Evolutionary conservation across 2,888 invertebrate genomes (phyloP).

Genomic region (Agrypnus murinus): DNA sequence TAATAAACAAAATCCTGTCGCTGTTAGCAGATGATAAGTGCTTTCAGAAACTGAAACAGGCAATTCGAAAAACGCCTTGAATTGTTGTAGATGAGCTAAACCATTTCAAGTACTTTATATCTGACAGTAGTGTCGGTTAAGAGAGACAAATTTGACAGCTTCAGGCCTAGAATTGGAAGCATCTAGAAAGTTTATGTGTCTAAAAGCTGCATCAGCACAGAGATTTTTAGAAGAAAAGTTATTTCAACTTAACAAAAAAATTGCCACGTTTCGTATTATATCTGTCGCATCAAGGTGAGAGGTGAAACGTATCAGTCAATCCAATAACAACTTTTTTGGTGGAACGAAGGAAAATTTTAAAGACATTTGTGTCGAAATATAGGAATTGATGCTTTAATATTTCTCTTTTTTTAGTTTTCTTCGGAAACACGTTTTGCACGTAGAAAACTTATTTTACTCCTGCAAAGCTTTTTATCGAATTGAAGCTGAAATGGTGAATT

Average conservation of each 20-base stretch:
- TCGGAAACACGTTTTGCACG: too few species aligned
- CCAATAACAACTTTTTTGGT: too few species aligned
- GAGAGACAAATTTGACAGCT: constrained; percentile 40
- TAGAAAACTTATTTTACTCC: too few species aligned
- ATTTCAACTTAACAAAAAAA: constrained; percentile 7
- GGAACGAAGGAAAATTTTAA: too few species aligned
- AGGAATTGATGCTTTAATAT: too few species aligned
- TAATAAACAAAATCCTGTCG: background rate
- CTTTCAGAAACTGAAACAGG: constrained; percentile 23
- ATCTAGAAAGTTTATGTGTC: constrained; percentile 30
- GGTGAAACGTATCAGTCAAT: background rate
- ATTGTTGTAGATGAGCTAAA: constrained; percentile 31
- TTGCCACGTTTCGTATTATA: background rate
- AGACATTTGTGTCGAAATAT: too few species aligned
- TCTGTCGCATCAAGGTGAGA: background rate
- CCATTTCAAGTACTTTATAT: constrained; percentile 36
- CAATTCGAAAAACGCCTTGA: constrained; percentile 25
- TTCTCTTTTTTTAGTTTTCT: too few species aligned
- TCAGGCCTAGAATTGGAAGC: constrained; percentile 19
- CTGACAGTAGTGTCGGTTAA: constrained; percentile 41
- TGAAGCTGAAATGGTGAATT: too few species aligned
- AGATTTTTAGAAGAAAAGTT: constrained; percentile 17
- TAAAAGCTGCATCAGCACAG: constrained; percentile 28
- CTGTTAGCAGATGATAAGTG: background rate
- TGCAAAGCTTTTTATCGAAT: too few species aligned